Evolutionary conservation across 2,113 vertebrate genomes (phyloP).

Genomic region (Cyanocitta stelleri): DNA sequence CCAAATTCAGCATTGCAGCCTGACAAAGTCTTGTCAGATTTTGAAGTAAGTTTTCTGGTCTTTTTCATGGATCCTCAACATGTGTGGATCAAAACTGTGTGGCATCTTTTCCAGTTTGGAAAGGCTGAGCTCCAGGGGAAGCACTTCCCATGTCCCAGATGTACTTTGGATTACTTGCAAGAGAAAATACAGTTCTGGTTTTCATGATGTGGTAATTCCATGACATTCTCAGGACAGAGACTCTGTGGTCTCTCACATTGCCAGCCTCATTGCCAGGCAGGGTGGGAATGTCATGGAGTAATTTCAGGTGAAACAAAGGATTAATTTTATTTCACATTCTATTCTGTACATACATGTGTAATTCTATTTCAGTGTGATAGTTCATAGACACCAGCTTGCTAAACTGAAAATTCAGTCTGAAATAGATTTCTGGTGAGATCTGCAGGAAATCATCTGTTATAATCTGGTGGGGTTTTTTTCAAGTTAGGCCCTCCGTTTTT

Average conservation of each 20-base stretch:
- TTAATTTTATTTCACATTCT: not conserved
- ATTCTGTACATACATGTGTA: not conserved
- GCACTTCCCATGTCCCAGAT: not conserved
- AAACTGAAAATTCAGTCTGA: not conserved
- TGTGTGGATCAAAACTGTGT: not conserved
- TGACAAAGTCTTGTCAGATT: fast-evolving
- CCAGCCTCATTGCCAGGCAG: not conserved
- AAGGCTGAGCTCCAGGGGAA: not conserved
- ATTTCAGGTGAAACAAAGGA: not conserved
- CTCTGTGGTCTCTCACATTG: not conserved
- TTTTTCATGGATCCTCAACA: not conserved
- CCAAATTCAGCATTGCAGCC: not conserved
- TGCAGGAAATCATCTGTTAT: not conserved
- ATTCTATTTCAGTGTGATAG: not conserved
- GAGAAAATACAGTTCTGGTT: not conserved
- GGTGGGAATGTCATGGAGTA: not conserved
- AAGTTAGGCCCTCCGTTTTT: not conserved
- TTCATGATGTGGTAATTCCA: not conserved
- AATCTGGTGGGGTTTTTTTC: not conserved
- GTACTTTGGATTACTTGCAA: not conserved
- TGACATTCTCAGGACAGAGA: not conserved
- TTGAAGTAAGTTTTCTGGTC: not conserved
- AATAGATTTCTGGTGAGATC: not conserved
- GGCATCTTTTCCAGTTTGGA: not conserved
- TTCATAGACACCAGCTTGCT: not conserved